A percentile compares a stretch with the other conserved stretches of the same genome.
These are phyloP conservation scores for Diarsia mendica DNA, from an alignment of 2,888 invertebrate species.

Conservation along the genomic window DNA sequence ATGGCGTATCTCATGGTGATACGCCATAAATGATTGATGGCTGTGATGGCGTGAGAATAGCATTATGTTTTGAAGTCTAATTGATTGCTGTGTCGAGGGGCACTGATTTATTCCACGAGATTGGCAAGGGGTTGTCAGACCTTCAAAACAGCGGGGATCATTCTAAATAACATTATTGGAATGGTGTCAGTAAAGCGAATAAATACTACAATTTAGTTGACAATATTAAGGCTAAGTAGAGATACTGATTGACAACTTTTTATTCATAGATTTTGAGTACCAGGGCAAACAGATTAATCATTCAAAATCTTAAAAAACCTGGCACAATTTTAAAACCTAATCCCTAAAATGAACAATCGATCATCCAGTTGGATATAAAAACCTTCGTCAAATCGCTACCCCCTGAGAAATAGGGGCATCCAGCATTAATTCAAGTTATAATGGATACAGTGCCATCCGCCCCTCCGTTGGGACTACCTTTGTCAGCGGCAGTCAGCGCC, in stretches of 20 bases:
- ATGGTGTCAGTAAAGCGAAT: background rate
- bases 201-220: background rate
- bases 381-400: constrained; percentile 73
- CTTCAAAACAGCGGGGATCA: background rate
- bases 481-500: constrained; percentile 80
- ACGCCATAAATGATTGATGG: constrained; percentile 10
- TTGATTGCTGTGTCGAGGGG: constrained; percentile 5
- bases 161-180: background rate
- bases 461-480: constrained; percentile 74
- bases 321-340: constrained; percentile 1
- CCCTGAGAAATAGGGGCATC: constrained; percentile 74
- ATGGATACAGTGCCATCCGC: constrained; percentile 76
- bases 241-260: background rate
- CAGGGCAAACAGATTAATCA: no score
- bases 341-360: constrained; percentile 40
- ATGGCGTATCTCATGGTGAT: constrained; percentile 30
- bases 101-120: background rate
- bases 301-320: background rate
- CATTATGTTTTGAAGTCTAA: background rate
- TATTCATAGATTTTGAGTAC: background rate
- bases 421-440: constrained; percentile 84
- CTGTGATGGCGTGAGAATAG: constrained; percentile 23
- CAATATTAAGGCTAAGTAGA: background rate
- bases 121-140: background rate
- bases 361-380: constrained; percentile 49